These are phyloP conservation scores for Eupeodes luniger DNA, from an alignment of 2,888 invertebrate genomes.

Conservation along the genomic window DNA sequence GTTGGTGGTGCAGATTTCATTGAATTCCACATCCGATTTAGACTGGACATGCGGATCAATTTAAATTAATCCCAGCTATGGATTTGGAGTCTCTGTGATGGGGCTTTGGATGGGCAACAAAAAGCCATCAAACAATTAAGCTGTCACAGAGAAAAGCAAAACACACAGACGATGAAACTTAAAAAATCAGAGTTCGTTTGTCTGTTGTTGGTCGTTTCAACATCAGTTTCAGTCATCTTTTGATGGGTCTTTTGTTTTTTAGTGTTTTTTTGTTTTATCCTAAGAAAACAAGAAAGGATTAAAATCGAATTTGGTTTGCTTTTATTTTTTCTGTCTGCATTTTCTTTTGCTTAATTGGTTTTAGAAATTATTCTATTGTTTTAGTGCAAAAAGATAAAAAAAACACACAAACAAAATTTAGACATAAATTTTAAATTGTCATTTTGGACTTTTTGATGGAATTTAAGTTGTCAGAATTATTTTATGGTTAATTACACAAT, in stretches of 20 bases:
- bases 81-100: too few relatives aligned
- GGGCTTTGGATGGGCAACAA: background rate
- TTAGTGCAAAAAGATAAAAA: background rate
- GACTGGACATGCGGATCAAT: constrained; percentile 19
- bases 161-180: background rate
- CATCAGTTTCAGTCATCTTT: constrained; percentile 10
- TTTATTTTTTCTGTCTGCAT: background rate
- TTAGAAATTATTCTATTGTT: constrained; percentile 4
- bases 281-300: constrained; percentile 29
- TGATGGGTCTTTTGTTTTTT: background rate
- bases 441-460: too few relatives aligned
- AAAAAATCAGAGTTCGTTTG: constrained; percentile 11
- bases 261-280: background rate
- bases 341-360: constrained; percentile 5
- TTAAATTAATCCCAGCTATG: constrained; percentile 11
- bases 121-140: constrained; percentile 38
- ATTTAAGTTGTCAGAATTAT: too few relatives aligned
- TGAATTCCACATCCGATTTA: constrained; percentile 21
- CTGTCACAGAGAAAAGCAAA: constrained; percentile 16
- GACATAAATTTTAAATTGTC: background rate
- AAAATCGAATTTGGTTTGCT: constrained; percentile 7
- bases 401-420: background rate
- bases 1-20: constrained; percentile 6
- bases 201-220: background rate
- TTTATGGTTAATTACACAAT: too few relatives aligned